Evolutionary conservation across 2,888 invertebrate species (phyloP).

Genomic region (Portevinia maculata): DNA sequence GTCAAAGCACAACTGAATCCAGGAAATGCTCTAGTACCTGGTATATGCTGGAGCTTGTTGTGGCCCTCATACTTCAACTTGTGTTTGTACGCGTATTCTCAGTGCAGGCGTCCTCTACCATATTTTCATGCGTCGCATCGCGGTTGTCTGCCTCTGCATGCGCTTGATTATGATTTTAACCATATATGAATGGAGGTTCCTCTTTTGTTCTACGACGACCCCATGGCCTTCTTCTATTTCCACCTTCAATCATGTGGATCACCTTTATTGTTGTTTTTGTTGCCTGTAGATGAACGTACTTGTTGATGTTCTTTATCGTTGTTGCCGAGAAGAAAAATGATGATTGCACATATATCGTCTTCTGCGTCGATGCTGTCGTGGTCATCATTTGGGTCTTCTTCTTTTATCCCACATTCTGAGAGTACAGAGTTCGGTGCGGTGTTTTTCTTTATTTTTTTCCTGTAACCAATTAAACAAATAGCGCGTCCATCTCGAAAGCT

Average conservation of each 20-base stretch:
- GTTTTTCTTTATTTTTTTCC: conserved; percentile 12
- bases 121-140: conserved; percentile 19
- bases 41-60: conserved; percentile 9
- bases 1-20: conserved; percentile 43
- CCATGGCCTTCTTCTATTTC: conserved; percentile 57
- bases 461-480: conserved; percentile 73
- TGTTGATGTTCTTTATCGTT: conserved; percentile 51
- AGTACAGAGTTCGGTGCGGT: conserved; percentile 10
- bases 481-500: conserved; percentile 74
- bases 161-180: conserved; percentile 58
- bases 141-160: conserved; percentile 14
- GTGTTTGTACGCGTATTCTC: conserved; percentile 25
- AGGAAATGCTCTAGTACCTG: conserved; percentile 51
- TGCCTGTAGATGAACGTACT: conserved; percentile 11
- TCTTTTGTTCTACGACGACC: conserved; percentile 65
- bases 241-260: conserved; percentile 69
- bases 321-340: conserved; percentile 67
- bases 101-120: conserved; percentile 25
- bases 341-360: conserved; percentile 63
- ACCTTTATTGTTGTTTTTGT: conserved; percentile 44
- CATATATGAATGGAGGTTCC: conserved; percentile 19
- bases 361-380: conserved; percentile 13
- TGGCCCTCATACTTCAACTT: conserved; percentile 38
- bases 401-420: conserved; percentile 41
- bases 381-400: conserved; percentile 26